Base-by-base conservation (phyloP, 2,797 vertebrate species). In the Phataginus tricuspis region DNA sequence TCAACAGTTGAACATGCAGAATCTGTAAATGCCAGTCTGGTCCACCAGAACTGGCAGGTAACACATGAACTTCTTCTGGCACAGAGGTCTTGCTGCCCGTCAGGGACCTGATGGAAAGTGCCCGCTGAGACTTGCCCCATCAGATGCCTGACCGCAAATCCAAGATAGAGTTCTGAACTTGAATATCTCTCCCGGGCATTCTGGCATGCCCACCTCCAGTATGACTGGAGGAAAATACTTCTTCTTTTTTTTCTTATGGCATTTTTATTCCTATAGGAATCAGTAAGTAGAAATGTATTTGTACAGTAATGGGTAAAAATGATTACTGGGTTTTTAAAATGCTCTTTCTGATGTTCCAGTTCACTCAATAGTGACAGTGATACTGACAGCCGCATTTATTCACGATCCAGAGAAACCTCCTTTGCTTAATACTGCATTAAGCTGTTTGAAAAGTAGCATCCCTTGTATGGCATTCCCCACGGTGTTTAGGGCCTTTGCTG, bases 221-320 rank as follows among this genome's bases (percentile, higher is more conserved):
- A 79, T 55, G 49, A 92, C 94, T 96, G 80, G 12, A 83, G 95
- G 94, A 37, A 93, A 93, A 34, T 42, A 18, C 21, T 74, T 57
- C 57, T 51, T 87, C 71, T 18, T 34, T 39, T n/a, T n/a, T 64
- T 16, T 21, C 59, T 86, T 89, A 86, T 45, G 90, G 83, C 86
- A 83, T 90, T 96, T 97, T 83, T 77, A 96, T 91, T 93, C 91
- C 92, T 86, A n/a, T 34, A 80, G 87, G 96, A 85, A 82, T 91
- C 75, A 75, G 80, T 95, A 93, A 96, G 92, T 96, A 96, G 97
- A 85, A 94, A 90, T 0, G 11, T 96, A 94, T 97, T 97, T 96
- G 96, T 96, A 96, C 95, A 94, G 92, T 96, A 97, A 92, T 85
- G 88, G 84, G 59, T 96, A 94, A 95, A 97, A 96, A 92, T 66